These are phyloP conservation scores for Epicauta chinensis DNA, from an alignment of 1,140 invertebrate genomes.

Conservation along the genomic window DNA sequence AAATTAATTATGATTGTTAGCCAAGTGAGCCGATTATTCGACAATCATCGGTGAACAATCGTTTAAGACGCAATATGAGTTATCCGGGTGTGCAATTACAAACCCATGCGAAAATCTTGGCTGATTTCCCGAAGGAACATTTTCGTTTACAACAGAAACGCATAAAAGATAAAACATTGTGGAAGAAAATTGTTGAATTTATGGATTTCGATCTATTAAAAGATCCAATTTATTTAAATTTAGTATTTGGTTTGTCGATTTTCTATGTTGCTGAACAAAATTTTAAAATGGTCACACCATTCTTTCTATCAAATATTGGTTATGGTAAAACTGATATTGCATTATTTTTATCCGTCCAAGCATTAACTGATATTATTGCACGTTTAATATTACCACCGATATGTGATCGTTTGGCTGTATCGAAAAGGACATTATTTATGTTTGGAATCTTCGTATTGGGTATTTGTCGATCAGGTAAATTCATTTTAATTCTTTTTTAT, in stretches of 20 bases:
- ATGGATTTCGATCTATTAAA: constrained; percentile 40
- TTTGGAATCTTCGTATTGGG: constrained; percentile 59
- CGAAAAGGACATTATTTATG: constrained; percentile 63
- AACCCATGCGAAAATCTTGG: constrained; percentile 29
- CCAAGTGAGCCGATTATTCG: constrained; percentile 2
- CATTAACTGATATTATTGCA: constrained; percentile 64
- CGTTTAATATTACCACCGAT: constrained; percentile 63
- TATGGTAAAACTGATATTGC: constrained; percentile 60
- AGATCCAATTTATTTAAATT: constrained; percentile 60
- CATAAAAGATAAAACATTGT: constrained; percentile 23
- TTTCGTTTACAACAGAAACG: constrained; percentile 18
- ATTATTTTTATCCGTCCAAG: constrained; percentile 63
- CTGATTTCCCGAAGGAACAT: constrained; percentile 24
- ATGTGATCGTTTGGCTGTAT: constrained; percentile 56
- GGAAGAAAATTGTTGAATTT: constrained; percentile 38
- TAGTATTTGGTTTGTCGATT: constrained; percentile 61
- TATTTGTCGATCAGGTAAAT: constrained; percentile 63
- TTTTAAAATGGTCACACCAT: constrained; percentile 68
- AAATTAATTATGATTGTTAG: not conserved
- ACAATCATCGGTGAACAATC: constrained; percentile 15
- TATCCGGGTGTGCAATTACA: constrained; percentile 39
- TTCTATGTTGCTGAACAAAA: constrained; percentile 69
- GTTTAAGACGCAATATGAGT: constrained; percentile 34
- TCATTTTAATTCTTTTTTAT: not conserved
- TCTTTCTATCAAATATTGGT: constrained; percentile 61